Evolutionary conservation across 1,140 invertebrate species (phyloP).

Genomic region (Cecropterus lyciades): DNA sequence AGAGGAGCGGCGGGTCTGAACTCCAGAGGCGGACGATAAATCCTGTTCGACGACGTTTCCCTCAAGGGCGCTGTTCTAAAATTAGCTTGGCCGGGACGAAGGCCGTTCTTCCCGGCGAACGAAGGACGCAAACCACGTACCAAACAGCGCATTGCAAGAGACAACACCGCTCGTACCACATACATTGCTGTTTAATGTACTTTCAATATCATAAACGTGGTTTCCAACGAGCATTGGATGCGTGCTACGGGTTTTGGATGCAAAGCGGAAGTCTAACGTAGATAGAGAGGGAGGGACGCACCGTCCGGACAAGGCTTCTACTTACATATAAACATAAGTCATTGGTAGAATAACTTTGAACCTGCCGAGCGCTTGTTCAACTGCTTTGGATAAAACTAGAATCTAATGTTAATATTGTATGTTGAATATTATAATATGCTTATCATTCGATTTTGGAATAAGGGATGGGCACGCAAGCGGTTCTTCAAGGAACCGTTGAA

Average conservation of each 20-base stretch:
- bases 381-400: conserved; percentile 14
- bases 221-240: conserved; percentile 6
- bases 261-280: conserved; percentile 22
- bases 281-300: conserved; percentile 16
- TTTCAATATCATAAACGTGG: background rate
- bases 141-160: background rate
- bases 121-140: conserved; percentile 47
- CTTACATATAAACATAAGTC: conserved; percentile 25
- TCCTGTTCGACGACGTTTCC: conserved; percentile 75
- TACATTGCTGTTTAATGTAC: conserved; percentile 9
- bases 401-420: conserved; percentile 12
- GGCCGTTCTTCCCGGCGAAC: conserved; percentile 58
- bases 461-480: background rate
- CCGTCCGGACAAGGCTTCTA: conserved; percentile 25
- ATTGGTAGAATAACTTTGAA: conserved; percentile 22
- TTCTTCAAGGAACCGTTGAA: too few species aligned
- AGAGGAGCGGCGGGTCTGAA: conserved; percentile 34
- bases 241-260: background rate
- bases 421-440: background rate
- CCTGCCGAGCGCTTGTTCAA: conserved; percentile 24
- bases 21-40: conserved; percentile 62
- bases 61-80: conserved; percentile 72
- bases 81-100: conserved; percentile 70
- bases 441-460: background rate
- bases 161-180: background rate